phyloP scores from a whole-genome alignment of 1,140 invertebrate genomes.

The Potamilus streckersoni region DNA sequence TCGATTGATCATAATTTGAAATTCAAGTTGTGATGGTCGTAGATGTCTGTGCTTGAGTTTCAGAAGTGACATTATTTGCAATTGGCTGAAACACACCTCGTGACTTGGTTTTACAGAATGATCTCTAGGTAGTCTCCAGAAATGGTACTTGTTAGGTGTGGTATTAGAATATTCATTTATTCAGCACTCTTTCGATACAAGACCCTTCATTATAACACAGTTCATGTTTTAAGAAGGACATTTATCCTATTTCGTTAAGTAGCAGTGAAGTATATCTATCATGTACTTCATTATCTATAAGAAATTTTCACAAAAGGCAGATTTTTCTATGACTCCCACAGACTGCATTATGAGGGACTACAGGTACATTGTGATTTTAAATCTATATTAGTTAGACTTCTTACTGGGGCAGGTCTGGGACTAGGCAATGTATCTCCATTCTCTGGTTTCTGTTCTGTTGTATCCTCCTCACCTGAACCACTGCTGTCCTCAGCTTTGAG shows the following conservation, averaged over 20 bases:
- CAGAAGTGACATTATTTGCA: too few species aligned
- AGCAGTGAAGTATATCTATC: background rate
- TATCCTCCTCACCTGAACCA: slow-evolving; percentile 55
- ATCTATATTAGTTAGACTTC: background rate
- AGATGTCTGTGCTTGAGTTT: too few species aligned
- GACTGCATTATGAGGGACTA: background rate
- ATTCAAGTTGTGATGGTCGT: too few species aligned
- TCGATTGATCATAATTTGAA: too few species aligned
- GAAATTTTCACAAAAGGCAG: background rate
- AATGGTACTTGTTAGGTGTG: too few species aligned
- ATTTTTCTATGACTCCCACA: background rate
- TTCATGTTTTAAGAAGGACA: background rate
- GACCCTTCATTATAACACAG: too few species aligned
- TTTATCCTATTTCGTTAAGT: background rate
- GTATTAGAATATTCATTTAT: too few species aligned
- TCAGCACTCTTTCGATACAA: too few species aligned
- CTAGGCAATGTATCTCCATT: slow-evolving; percentile 31
- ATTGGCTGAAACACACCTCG: too few species aligned
- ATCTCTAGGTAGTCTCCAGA: too few species aligned
- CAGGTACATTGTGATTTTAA: background rate
- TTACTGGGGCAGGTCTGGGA: slow-evolving; percentile 48
- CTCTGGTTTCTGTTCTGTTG: slow-evolving; percentile 35
- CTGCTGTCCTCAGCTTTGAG: slow-evolving; percentile 57
- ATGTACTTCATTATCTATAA: background rate
- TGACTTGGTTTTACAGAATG: too few species aligned